Evolutionary conservation across 2,113 vertebrate genomes (phyloP).

Genomic region (Nematolebias whitei): DNA sequence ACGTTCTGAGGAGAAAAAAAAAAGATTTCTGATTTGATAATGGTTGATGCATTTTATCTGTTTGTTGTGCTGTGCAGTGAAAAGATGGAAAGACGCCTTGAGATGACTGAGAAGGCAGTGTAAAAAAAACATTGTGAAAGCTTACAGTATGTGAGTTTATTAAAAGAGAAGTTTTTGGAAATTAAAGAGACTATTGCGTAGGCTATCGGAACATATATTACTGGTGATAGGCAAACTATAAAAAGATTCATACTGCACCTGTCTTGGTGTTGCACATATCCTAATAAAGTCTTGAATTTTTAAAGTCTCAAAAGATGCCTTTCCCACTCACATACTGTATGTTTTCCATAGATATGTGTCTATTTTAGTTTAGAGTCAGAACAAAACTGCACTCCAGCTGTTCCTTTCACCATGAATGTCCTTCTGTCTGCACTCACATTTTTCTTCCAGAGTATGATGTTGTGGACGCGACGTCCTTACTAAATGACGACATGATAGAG

Average conservation of each 20-base stretch:
- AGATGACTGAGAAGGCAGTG: conserved; percentile 86
- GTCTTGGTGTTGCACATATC: conserved; percentile 8
- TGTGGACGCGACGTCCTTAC: conserved; percentile 82
- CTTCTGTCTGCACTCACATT: conserved; percentile 79
- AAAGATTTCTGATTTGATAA: conserved; percentile 51
- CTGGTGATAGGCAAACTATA: not conserved
- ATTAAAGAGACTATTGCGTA: not conserved
- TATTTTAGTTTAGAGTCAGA: conserved; percentile 48
- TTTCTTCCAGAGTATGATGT: conserved; percentile 86
- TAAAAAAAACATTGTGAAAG: conserved; percentile 79
- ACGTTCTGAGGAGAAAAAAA: conserved; percentile 46
- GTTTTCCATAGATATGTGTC: conserved; percentile 74
- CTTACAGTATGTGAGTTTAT: conserved; percentile 79
- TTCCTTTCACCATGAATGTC: conserved; percentile 79
- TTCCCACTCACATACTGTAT: conserved; percentile 71
- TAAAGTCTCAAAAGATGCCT: not conserved
- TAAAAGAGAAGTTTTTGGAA: conserved; percentile 4
- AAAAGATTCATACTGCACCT: not conserved
- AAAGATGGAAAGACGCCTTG: conserved; percentile 83
- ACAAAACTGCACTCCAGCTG: conserved; percentile 72
- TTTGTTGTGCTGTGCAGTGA: conserved; percentile 78
- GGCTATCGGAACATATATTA: no score
- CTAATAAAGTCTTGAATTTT: no score
- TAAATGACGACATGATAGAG: conserved; percentile 85
- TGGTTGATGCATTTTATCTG: conserved; percentile 54